These are phyloP conservation scores for Siniperca knerii DNA, from an alignment of 2,113 vertebrate species.

Conservation along the genomic window DNA sequence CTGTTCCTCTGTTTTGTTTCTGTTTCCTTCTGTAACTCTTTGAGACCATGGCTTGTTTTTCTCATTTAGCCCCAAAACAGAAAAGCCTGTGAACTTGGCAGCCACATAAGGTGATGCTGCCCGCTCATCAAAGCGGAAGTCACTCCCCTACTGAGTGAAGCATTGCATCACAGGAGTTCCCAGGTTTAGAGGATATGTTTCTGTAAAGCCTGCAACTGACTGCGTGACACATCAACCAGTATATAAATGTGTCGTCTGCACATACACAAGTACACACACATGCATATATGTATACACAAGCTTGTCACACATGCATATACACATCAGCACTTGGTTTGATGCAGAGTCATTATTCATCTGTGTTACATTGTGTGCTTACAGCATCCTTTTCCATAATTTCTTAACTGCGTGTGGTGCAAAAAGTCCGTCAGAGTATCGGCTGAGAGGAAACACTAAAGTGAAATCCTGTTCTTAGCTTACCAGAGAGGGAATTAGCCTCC, in stretches of 20 bases:
- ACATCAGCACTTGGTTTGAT: slow-evolving; percentile 4
- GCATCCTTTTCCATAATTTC: background rate
- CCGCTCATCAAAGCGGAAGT: slow-evolving; percentile 46
- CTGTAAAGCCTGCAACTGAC: slow-evolving; percentile 38
- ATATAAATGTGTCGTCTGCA: background rate
- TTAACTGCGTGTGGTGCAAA: background rate
- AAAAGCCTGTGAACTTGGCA: slow-evolving; percentile 25
- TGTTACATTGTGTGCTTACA: slow-evolving; percentile 21
- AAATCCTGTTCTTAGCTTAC: slow-evolving; percentile 35
- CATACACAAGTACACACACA: background rate
- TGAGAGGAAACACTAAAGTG: slow-evolving; percentile 22
- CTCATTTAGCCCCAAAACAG: slow-evolving; percentile 26
- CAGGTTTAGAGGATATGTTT: slow-evolving; percentile 41
- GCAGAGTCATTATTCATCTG: slow-evolving; percentile 29
- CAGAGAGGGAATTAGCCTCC: slow-evolving; percentile 31
- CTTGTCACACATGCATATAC: background rate
- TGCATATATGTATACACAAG: background rate
- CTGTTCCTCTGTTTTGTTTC: slow-evolving; percentile 14
- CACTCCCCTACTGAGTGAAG: slow-evolving; percentile 45
- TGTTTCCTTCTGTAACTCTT: slow-evolving; percentile 1
- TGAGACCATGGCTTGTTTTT: slow-evolving; percentile 19
- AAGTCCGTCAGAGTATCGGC: background rate
- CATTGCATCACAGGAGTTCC: slow-evolving; percentile 62
- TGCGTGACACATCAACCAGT: slow-evolving; percentile 6
- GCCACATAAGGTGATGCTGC: slow-evolving; percentile 21